A percentile compares a stretch with the other conserved stretches of the same genome.
Evolutionary conservation across 1,140 invertebrate species (phyloP).

Genomic region (Scaptomyza graminum): DNA sequence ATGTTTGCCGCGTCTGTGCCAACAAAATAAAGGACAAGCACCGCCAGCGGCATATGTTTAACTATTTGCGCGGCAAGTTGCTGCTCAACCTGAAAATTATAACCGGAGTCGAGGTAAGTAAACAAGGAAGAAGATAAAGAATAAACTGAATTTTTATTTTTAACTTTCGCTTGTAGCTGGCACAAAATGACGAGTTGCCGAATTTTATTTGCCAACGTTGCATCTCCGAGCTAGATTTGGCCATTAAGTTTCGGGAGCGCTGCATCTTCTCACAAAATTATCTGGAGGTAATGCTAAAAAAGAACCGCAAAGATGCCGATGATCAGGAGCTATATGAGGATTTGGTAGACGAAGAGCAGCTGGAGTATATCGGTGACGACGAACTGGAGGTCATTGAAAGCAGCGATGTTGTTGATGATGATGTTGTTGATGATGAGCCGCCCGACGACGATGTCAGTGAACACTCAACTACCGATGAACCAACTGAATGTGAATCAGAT

Average conservation of each 20-base stretch:
- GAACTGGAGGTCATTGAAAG: not conserved
- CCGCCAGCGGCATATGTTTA: slow-evolving; percentile 55
- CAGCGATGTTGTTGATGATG: not conserved
- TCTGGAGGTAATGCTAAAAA: slow-evolving; percentile 46
- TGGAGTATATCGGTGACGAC: slow-evolving; percentile 7
- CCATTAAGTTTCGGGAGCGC: slow-evolving; percentile 67
- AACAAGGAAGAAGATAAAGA: too few relatives aligned
- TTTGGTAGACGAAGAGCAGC: slow-evolving; percentile 54
- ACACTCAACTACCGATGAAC: not conserved
- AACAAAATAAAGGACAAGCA: slow-evolving; percentile 57
- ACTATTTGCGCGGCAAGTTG: slow-evolving; percentile 51
- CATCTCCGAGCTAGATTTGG: slow-evolving; percentile 58
- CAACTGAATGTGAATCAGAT: not conserved
- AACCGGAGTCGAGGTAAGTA: slow-evolving; percentile 57
- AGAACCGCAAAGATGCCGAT: slow-evolving; percentile 7
- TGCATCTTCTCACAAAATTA: slow-evolving; percentile 69
- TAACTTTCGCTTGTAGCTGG: slow-evolving; percentile 29
- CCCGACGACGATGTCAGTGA: not conserved
- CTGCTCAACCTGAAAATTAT: slow-evolving; percentile 48
- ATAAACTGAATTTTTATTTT: not conserved
- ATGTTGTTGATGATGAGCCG: not conserved
- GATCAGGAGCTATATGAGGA: slow-evolving; percentile 43
- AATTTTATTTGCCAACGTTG: slow-evolving; percentile 58
- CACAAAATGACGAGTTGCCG: slow-evolving; percentile 37
- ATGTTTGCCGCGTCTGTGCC: slow-evolving; percentile 62